Percentiles rank a stretch among this genome's conserved stretches.
These are phyloP conservation scores for Xenopus tropicalis DNA, from an alignment of 2,113 vertebrate species.

Conservation along the genomic window DNA sequence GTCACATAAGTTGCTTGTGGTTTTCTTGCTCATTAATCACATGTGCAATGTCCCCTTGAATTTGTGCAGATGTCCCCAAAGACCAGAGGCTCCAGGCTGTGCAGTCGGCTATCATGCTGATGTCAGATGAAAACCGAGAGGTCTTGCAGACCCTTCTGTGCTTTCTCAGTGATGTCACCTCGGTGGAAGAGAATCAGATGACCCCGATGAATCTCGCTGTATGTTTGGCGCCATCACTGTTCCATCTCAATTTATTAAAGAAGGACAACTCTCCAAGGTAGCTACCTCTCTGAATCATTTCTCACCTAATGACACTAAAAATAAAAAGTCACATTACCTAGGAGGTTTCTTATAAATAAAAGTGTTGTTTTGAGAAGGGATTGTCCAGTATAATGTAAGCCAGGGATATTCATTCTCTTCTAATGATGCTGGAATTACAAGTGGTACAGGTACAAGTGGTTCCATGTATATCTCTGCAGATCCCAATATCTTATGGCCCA, in stretches of 20 bases:
- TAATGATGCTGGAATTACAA: no score
- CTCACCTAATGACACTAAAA: background rate
- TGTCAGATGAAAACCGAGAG: slow-evolving; percentile 93
- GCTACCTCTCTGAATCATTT: slow-evolving; percentile 23
- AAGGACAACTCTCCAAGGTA: slow-evolving; percentile 91
- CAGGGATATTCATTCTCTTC: no score
- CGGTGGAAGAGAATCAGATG: slow-evolving; percentile 96
- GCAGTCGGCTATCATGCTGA: slow-evolving; percentile 91
- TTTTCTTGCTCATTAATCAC: background rate
- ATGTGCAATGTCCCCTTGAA: background rate
- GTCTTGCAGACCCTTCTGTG: slow-evolving; percentile 89
- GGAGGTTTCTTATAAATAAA: no score
- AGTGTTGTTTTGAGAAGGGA: background rate
- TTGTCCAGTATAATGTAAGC: no score
- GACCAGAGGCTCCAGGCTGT: slow-evolving; percentile 90
- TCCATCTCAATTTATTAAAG: slow-evolving; percentile 93
- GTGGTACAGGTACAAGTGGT: no score
- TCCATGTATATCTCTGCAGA: no score
- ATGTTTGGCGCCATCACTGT: slow-evolving; percentile 93
- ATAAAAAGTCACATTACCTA: background rate
- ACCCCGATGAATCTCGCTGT: slow-evolving; percentile 96
- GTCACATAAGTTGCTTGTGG: no score
- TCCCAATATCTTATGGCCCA: no score
- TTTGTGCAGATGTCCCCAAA: slow-evolving; percentile 81
- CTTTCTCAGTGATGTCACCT: slow-evolving; percentile 88